Conservation (phyloP, 2,888 invertebrate species). For the Gortyna flavago region DNA sequence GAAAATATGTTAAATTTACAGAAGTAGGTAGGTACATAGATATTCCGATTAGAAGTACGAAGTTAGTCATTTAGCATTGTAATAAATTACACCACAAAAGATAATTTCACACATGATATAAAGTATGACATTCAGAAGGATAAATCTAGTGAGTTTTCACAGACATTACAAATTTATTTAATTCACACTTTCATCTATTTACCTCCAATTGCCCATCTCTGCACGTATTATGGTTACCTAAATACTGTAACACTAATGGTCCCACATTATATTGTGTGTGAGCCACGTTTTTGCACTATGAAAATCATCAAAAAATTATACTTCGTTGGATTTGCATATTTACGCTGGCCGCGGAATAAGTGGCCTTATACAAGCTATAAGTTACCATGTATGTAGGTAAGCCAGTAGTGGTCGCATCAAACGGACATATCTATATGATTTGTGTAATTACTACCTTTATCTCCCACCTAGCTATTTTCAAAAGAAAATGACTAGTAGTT, state of each 20-base stretch:
- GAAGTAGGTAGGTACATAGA: constrained; percentile 38
- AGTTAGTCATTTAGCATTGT: constrained; percentile 43
- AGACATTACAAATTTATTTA: constrained; percentile 48
- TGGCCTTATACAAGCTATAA: constrained; percentile 47
- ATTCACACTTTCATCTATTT: constrained; percentile 46
- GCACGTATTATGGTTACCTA: constrained; percentile 64
- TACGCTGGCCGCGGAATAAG: constrained; percentile 52
- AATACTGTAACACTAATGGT: constrained; percentile 76
- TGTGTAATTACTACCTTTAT: constrained; percentile 72
- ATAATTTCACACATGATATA: constrained; percentile 55
- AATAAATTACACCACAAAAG: constrained; percentile 49
- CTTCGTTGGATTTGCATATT: constrained; percentile 67
- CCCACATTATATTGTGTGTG: constrained; percentile 81
- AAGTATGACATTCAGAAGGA: constrained; percentile 56
- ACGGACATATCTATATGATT: constrained; percentile 65
- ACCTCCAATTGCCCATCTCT: constrained; percentile 44
- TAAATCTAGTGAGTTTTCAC: constrained; percentile 50
- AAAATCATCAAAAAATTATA: constrained; percentile 65
- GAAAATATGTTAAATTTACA: constrained; percentile 43
- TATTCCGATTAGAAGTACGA: constrained; percentile 37
- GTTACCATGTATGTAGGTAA: constrained; percentile 46
- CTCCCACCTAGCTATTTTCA: constrained; percentile 87
- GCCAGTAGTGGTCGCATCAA: constrained; percentile 60
- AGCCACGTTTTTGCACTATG: constrained; percentile 70
- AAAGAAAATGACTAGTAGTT: constrained; percentile 89